phyloP scores from a whole-genome alignment of 23 tunicate genomes.

The Trididemnum nubilum region DNA sequence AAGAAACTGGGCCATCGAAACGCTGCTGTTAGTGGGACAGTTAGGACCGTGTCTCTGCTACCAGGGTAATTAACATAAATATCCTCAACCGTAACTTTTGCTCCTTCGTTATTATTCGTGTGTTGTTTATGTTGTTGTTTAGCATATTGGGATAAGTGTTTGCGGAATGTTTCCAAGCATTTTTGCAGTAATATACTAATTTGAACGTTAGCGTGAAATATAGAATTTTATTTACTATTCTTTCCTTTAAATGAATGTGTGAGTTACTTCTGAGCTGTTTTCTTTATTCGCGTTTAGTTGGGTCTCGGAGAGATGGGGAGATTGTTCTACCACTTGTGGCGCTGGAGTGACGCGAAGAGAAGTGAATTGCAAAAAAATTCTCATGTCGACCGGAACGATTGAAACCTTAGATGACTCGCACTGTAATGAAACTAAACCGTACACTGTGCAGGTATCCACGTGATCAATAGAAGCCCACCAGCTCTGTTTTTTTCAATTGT shows the following conservation, averaged over 20 bases:
- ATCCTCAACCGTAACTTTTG: too few species aligned
- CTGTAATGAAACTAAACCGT: conserved; percentile 47
- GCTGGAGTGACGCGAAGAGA: conserved; percentile 41
- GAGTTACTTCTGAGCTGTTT: too few species aligned
- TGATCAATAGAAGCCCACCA: too few species aligned
- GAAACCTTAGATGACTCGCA: conserved; percentile 23
- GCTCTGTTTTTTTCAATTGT: too few species aligned
- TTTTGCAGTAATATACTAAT: too few species aligned
- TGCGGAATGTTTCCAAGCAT: too few species aligned
- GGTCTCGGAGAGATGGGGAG: conserved; percentile 54
- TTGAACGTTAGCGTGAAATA: too few species aligned
- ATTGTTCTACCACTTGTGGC: conserved; percentile 56
- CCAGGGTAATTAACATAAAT: not conserved
- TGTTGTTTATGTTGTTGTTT: too few species aligned
- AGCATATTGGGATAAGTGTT: too few species aligned
- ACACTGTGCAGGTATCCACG: conserved; percentile 25
- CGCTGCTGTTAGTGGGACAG: conserved; percentile 4
- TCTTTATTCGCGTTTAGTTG: conserved; percentile 53
- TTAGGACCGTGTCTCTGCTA: conserved; percentile 5
- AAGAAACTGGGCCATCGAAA: not conserved
- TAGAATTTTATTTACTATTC: too few species aligned
- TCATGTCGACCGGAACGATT: conserved; percentile 3
- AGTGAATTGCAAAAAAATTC: conserved; percentile 38
- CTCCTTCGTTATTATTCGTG: too few species aligned
- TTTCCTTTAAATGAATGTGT: too few species aligned